Conservation (phyloP, 2,797 vertebrate species). For the Dallia pectoralis region DNA sequence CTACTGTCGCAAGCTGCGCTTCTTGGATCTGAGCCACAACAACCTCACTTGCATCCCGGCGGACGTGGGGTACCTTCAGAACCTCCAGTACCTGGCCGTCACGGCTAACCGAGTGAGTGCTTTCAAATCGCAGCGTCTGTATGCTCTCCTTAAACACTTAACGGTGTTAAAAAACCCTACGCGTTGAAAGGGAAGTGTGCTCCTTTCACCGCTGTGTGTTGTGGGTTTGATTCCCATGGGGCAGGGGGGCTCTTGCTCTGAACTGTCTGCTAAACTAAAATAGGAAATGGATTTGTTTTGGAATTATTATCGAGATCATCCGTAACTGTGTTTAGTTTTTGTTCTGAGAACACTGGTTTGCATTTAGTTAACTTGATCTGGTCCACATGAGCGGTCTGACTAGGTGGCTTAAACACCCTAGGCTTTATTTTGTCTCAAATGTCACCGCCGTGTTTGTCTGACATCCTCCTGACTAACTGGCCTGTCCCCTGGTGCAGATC, state of each 20-base stretch:
- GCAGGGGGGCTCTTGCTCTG: no score
- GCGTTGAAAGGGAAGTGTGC: no score
- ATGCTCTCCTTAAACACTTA: background rate
- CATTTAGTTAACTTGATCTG: background rate
- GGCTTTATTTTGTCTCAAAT: background rate
- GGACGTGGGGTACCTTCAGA: constrained; percentile 91
- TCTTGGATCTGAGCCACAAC: constrained; percentile 97
- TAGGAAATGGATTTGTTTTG: background rate
- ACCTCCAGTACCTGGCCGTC: constrained; percentile 92
- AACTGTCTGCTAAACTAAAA: no score
- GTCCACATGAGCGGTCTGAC: background rate
- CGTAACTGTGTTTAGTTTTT: background rate
- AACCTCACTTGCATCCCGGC: constrained; percentile 87
- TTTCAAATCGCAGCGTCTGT: constrained; percentile 10
- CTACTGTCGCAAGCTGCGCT: constrained; percentile 93
- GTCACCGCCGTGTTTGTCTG: background rate
- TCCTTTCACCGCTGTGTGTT: no score
- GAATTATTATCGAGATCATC: background rate
- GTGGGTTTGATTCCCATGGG: no score
- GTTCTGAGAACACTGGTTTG: background rate
- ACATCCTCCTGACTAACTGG: background rate
- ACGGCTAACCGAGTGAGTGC: constrained; percentile 88
- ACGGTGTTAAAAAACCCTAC: no score
- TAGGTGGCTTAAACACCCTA: background rate
- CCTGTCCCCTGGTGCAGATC: constrained; percentile 71